Conservation (phyloP, 2,113 vertebrate species). For the Sorex fumeus region DNA sequence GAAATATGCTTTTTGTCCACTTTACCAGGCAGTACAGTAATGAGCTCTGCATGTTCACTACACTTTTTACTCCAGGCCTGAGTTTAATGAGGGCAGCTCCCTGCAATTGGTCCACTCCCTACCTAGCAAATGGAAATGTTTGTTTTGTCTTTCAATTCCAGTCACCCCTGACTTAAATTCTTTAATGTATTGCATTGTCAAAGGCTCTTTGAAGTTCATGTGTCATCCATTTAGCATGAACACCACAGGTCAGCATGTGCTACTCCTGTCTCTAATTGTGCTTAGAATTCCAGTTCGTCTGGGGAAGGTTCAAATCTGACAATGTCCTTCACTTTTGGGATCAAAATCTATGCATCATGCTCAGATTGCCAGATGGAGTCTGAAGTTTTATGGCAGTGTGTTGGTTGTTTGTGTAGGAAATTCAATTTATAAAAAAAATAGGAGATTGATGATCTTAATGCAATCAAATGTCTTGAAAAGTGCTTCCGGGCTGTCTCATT, state of each 20-base stretch:
- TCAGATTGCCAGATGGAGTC: slow-evolving; percentile 67
- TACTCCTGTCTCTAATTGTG: slow-evolving; percentile 60
- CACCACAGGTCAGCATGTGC: slow-evolving; percentile 23
- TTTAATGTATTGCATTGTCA: slow-evolving; percentile 63
- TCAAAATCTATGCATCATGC: slow-evolving; percentile 60
- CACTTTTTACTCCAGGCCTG: slow-evolving; percentile 72
- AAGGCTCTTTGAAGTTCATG: slow-evolving; percentile 81
- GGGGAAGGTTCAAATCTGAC: slow-evolving; percentile 76
- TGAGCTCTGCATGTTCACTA: slow-evolving; percentile 74
- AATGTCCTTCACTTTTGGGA: slow-evolving; percentile 67
- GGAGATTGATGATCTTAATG: slow-evolving; percentile 78
- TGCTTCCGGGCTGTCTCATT: slow-evolving; percentile 33
- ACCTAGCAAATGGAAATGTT: slow-evolving; percentile 77
- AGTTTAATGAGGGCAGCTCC: slow-evolving; percentile 57
- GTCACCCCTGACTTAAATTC: slow-evolving; percentile 67
- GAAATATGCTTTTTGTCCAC: slow-evolving; percentile 75
- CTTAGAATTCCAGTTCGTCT: slow-evolving; percentile 76
- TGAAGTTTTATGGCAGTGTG: slow-evolving; percentile 70
- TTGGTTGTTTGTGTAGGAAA: slow-evolving; percentile 82
- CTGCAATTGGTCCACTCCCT: slow-evolving; percentile 52
- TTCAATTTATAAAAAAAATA: slow-evolving; percentile 77
- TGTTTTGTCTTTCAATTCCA: slow-evolving; percentile 72
- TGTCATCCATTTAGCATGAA: slow-evolving; percentile 74
- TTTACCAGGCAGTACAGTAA: slow-evolving; percentile 69
- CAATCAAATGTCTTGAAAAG: slow-evolving; percentile 64